Percentiles rank a stretch among this genome's conserved stretches.
Conservation (phyloP, 2,888 invertebrate species). For the Orthosia incerta region DNA sequence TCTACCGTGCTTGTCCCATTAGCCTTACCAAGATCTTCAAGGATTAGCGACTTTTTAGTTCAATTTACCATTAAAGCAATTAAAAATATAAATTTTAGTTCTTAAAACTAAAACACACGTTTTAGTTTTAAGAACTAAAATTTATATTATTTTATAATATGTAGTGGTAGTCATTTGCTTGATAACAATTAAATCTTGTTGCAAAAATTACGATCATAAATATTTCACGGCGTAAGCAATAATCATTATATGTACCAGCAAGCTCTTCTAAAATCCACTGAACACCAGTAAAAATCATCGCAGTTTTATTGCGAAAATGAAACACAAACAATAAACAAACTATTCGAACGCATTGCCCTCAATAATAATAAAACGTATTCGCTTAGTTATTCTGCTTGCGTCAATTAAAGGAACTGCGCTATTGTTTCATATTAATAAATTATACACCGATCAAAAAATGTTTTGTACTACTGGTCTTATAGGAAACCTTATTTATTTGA, state of each 20-base stretch:
- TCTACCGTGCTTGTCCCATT: too few relatives aligned
- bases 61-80: too few relatives aligned
- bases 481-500: neutral
- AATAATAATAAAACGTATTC: conserved; percentile 37
- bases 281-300: neutral
- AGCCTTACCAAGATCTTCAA: too few relatives aligned
- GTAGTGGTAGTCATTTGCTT: too few relatives aligned
- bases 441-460: conserved; percentile 34
- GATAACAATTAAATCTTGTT: neutral
- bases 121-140: too few relatives aligned
- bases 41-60: too few relatives aligned
- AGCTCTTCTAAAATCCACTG: neutral
- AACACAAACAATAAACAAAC: conserved; percentile 28
- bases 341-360: conserved; percentile 34
- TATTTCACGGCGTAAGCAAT: neutral
- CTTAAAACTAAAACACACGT: too few relatives aligned
- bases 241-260: neutral
- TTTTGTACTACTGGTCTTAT: neutral
- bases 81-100: too few relatives aligned
- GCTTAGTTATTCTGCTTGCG: conserved; percentile 40
- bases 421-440: conserved; percentile 48
- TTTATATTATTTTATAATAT: too few relatives aligned
- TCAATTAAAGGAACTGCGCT: conserved; percentile 16
- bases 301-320: conserved; percentile 5
- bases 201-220: neutral